phyloP scores from a whole-genome alignment of 2,113 vertebrate genomes.

The Prochilodus magdalenae region DNA sequence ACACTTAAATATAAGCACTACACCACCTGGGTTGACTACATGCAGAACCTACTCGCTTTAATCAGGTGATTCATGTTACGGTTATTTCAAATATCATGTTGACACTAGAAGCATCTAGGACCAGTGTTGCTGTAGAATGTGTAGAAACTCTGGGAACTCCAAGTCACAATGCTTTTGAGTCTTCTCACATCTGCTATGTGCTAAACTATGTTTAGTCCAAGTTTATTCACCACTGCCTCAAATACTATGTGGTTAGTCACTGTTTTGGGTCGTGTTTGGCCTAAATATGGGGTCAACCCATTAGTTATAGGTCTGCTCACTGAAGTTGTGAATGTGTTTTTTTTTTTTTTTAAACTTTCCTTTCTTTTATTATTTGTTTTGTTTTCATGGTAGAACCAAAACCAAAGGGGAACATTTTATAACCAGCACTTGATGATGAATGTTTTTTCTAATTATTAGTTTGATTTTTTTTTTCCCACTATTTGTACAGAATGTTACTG shows the following conservation, averaged over 20 bases:
- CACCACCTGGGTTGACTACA: constrained; percentile 24
- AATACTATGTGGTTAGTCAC: constrained; percentile 31
- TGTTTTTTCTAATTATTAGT: constrained; percentile 32
- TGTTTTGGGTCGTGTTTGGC: constrained; percentile 35
- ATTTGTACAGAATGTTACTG: constrained; percentile 57
- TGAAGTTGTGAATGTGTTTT: constrained; percentile 55
- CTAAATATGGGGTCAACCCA: constrained; percentile 36
- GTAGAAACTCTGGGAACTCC: constrained; percentile 36
- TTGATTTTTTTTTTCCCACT: constrained; percentile 21
- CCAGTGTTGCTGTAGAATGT: constrained; percentile 22
- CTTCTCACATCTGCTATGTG: constrained; percentile 19
- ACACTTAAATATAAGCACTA: constrained; percentile 42
- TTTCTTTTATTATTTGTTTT: constrained; percentile 43
- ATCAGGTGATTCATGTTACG: constrained; percentile 36
- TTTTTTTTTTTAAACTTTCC: constrained; percentile 4
- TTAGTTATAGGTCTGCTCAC: constrained; percentile 37
- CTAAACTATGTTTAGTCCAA: constrained; percentile 31
- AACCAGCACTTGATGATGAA: constrained; percentile 60
- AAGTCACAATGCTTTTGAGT: constrained; percentile 24
- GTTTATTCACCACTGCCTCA: constrained; percentile 54
- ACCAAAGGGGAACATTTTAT: constrained; percentile 60
- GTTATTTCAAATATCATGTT: constrained; percentile 14
- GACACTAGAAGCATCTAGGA: constrained; percentile 36
- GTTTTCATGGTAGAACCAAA: constrained; percentile 49
- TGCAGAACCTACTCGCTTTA: constrained; percentile 35